phyloP scores from a whole-genome alignment of 2,113 vertebrate species.

The Cricetomys ansorgei region DNA sequence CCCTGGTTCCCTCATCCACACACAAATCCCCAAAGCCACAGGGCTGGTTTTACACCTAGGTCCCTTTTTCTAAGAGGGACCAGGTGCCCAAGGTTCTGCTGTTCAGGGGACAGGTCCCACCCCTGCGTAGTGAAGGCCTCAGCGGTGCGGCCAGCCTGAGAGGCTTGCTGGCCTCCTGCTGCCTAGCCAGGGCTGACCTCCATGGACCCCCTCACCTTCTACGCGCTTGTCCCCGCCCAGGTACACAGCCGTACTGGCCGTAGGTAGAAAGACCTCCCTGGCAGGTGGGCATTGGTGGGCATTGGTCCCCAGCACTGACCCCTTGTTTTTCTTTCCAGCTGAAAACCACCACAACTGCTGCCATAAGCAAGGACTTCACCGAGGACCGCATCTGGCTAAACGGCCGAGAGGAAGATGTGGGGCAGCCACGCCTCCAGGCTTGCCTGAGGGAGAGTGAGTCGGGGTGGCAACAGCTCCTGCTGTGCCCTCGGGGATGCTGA shows the following conservation, averaged over 20 bases:
- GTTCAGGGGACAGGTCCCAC: not conserved
- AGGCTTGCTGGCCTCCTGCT: not conserved
- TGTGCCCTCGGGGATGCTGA: not conserved
- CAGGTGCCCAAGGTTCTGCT: not conserved
- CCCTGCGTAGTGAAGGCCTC: not conserved
- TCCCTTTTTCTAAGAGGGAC: not conserved
- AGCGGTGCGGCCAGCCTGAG: too few relatives aligned
- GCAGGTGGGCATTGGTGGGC: not conserved
- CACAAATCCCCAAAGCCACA: not conserved
- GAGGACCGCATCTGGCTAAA: slow-evolving; percentile 97
- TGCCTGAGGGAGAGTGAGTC: slow-evolving; percentile 94
- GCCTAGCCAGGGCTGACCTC: not conserved
- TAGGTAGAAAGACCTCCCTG: not conserved
- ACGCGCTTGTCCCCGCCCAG: too few relatives aligned
- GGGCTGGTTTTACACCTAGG: not conserved
- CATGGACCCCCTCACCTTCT: not conserved
- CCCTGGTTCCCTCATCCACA: not conserved
- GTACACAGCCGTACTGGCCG: not conserved
- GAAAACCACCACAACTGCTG: slow-evolving; percentile 94
- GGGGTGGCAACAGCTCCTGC: too few relatives aligned
- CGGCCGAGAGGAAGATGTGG: slow-evolving; percentile 90
- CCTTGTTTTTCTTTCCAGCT: slow-evolving; percentile 85
- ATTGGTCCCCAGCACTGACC: rapidly evolving
- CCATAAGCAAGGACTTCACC: slow-evolving; percentile 90
- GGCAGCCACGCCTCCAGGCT: slow-evolving; percentile 93